These are phyloP conservation scores for Halocynthia aurantium DNA, from an alignment of 23 tunicate genomes.

Conservation along the genomic window DNA sequence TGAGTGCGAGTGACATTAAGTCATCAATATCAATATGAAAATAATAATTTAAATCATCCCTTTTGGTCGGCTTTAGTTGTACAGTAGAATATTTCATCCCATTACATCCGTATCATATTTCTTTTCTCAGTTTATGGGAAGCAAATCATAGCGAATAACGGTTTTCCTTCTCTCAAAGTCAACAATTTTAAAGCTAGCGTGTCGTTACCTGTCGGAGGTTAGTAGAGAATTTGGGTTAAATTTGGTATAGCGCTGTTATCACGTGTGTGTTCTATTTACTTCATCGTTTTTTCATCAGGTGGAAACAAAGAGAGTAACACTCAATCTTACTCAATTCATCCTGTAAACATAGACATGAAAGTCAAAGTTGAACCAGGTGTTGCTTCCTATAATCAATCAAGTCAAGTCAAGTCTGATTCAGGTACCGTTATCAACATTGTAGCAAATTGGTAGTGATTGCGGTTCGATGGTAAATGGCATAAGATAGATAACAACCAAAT, in stretches of 20 bases:
- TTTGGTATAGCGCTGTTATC: background rate
- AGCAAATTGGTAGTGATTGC: background rate
- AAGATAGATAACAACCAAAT: background rate
- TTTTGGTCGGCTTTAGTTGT: too few species aligned
- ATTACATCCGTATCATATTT: background rate
- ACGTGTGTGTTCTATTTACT: background rate
- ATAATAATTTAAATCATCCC: too few species aligned
- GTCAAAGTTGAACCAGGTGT: background rate
- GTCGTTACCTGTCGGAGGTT: background rate
- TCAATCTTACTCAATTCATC: slow-evolving; percentile 19
- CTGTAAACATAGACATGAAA: slow-evolving; percentile 7
- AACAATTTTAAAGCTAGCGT: background rate
- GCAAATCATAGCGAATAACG: slow-evolving; percentile 4
- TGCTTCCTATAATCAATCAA: background rate
- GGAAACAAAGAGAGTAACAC: background rate
- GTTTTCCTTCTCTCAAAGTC: background rate
- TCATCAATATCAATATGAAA: too few species aligned
- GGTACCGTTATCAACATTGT: background rate
- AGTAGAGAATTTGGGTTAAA: background rate
- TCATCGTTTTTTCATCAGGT: background rate
- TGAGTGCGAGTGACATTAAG: too few species aligned
- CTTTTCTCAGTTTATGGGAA: background rate
- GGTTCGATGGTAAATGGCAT: background rate
- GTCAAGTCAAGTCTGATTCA: background rate
- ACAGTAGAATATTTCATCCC: too few species aligned